A percentile compares a stretch with the other conserved stretches of the same genome.
Conservation (phyloP, 2,797 vertebrate genomes). For the Myripristis murdjan region DNA sequence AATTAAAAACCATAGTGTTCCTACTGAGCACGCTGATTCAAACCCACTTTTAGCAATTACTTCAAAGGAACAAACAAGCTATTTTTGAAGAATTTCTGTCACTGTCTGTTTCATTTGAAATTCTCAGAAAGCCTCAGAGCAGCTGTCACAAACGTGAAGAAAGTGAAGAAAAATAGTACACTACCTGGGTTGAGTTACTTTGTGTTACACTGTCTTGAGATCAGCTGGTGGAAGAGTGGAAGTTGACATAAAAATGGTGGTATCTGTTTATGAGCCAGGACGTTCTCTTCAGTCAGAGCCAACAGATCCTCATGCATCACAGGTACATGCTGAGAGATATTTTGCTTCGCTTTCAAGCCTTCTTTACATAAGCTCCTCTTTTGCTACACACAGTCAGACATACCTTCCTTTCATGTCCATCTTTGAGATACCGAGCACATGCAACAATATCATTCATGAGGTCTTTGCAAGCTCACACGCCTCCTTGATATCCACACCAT, state of each 20-base stretch:
- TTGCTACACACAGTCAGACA: background rate
- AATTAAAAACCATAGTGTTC: background rate
- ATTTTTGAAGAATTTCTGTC: conserved; percentile 40
- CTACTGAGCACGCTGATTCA: conserved; percentile 13
- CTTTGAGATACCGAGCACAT: conserved; percentile 36
- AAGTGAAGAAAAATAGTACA: conserved; percentile 43
- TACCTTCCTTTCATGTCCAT: background rate
- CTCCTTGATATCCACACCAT: conserved; percentile 63
- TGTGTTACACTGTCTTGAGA: conserved; percentile 46
- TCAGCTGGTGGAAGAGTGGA: conserved; percentile 55
- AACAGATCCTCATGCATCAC: conserved; percentile 41
- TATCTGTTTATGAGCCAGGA: conserved; percentile 50
- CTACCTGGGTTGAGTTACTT: conserved; percentile 32
- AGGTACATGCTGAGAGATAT: conserved; percentile 11
- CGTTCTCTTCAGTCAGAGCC: conserved; percentile 34
- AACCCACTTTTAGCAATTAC: conserved; percentile 16
- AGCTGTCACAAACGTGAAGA: conserved; percentile 47
- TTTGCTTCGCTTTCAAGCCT: background rate
- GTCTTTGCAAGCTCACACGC: conserved; percentile 40
- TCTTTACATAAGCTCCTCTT: background rate
- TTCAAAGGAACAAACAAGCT: conserved; percentile 34
- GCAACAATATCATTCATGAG: conserved; percentile 47
- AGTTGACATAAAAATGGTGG: conserved; percentile 46
- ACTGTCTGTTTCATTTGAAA: conserved; percentile 53
- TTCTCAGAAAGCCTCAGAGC: conserved; percentile 12